Base-by-base conservation (phyloP, 2,797 vertebrate species). In the Fistularia commersonii region DNA sequence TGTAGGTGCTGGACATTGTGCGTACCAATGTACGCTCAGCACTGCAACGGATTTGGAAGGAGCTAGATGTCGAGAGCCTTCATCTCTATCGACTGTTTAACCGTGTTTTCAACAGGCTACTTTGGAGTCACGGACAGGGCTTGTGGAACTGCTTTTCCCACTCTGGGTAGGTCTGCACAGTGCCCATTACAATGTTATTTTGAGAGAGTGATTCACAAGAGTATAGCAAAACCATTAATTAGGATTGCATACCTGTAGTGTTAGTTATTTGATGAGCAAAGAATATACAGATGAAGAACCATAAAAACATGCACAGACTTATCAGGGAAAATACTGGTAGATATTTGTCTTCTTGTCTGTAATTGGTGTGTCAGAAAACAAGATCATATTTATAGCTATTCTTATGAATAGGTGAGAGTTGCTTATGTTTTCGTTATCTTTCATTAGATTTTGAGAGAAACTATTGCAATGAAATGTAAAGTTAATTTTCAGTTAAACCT, bases 61-160 rank as follows among this genome's bases (percentile, higher is more conserved):
- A 95, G 69, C 85, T 91, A 0, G 95, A 98, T 9, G 86, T 95
- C 0, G 96, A 99, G 7, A 93, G 90, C 76, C 89, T 99, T 71
- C 93, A 92, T 68, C 87, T 98, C 15, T 95, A 93, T 74, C 90
- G 93, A 38, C 91, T 98, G 70, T 95, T 98, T 76, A 95, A 93
- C 75, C 94, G 94, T 0, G 88, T 99, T 39, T 98, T 98, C 76
- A 96, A 92, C 87, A 91, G 95, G 42, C 85, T 99, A 44, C 94
- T 99, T 8, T 98, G 96, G 96, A 98, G 92, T 80, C 97, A 94
- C 0, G 97, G 97, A 38, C 96, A 98, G 76, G 97, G 96, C 45
- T 80, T 99, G 3, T 99, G 97, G 97, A 98, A 94, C 83, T 98
- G 93, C 84, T 98, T 98, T 83, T 95, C 93, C 79, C 95, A 93